Evolutionary conservation across 2,888 invertebrate species (phyloP), one percentile per base, ranked within the genome.

Genomic region (Andrena camellia): DNA sequence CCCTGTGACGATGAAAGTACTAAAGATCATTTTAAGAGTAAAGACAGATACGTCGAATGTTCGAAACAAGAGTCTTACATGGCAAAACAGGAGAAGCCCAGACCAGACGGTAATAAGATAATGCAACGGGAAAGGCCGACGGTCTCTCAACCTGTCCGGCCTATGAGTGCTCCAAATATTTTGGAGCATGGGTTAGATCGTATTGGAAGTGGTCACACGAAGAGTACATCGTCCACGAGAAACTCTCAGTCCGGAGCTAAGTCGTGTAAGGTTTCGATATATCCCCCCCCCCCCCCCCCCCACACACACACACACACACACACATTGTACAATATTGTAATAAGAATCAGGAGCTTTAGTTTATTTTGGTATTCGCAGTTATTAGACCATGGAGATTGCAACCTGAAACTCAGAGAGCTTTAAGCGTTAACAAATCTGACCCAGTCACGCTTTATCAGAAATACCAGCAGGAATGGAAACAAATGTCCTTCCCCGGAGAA

Each of bases 401-500:
- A 63, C 90, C 93, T 33, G 94, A 94, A 70, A 94, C 81, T 7
- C 91, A 90, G 23, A 91, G 90, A 80, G 73, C 48, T 60, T 62
- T 78, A 13, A 77, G 20, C 20, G 74, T 80, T 52, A 90, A 94
- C 85, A 96, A 95, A 93, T 95, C 95, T 2, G 97, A 97, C 92
- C 97, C 97, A 23, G 97, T 97, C 0, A 95, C 96, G 23, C 94
- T 97, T 23, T 97, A 97, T 91, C 97, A 97, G 86, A 96, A 97
- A 88, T 97, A 97, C 91, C 96, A 96, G 88, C 95, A 95, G 48
- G 94, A 96, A 88, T 97, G 97, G 97, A 96, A 96, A 29, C 96
- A 96, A 90, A 96, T 96, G 83, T 96, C 97, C 90, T 95, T 97
- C 35, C 97, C 97, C 0, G 97, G 97, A 8, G 97, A 97, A 92